Evolutionary conservation across 2,113 vertebrate species (phyloP).

Genomic region (Cathartes aura): DNA sequence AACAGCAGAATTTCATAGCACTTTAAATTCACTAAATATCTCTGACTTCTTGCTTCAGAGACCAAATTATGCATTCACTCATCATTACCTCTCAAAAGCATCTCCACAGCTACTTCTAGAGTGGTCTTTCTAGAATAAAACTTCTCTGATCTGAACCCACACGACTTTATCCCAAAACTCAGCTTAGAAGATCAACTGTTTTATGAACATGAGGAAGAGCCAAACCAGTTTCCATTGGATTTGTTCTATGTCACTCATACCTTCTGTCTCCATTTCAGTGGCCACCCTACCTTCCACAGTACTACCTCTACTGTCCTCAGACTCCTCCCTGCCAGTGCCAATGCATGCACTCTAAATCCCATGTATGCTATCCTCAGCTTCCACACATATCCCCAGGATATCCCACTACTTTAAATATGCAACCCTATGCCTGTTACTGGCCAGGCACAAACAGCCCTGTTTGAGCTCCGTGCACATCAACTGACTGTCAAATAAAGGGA

Average conservation of each 20-base stretch:
- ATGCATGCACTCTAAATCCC: background rate
- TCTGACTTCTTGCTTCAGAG: background rate
- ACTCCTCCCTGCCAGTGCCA: background rate
- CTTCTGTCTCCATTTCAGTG: background rate
- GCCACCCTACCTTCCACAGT: background rate
- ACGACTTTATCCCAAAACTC: background rate
- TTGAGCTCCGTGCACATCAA: background rate
- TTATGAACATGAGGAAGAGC: background rate
- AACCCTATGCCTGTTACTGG: background rate
- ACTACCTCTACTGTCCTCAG: background rate
- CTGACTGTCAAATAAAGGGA: background rate
- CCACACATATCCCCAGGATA: background rate
- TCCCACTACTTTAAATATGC: background rate
- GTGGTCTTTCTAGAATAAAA: background rate
- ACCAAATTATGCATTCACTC: background rate
- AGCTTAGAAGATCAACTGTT: background rate
- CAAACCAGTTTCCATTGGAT: background rate
- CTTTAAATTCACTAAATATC: background rate
- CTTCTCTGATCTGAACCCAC: background rate
- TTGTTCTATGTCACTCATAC: background rate
- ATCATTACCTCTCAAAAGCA: background rate
- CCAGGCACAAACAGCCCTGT: background rate
- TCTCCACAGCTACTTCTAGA: background rate
- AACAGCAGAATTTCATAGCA: background rate
- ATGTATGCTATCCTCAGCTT: fast-evolving